Evolutionary conservation across 2,113 vertebrate genomes (phyloP).

Genomic region (Chlamydotis undulata): DNA sequence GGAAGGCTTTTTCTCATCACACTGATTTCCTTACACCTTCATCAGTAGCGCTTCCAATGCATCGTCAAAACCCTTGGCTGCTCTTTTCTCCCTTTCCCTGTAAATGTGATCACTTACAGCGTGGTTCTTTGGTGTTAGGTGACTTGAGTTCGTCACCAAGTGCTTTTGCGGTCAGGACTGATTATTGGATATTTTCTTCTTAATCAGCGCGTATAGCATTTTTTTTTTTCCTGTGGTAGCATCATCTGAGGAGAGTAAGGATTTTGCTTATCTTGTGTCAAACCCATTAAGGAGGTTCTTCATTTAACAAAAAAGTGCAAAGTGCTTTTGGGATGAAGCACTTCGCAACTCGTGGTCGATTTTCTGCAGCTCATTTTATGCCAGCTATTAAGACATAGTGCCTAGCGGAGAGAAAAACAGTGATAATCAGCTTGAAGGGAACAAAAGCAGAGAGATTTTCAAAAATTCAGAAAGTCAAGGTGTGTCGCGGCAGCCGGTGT

Average conservation of each 20-base stretch:
- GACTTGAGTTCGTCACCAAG: background rate
- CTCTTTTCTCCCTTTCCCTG: background rate
- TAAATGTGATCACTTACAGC: fast-evolving
- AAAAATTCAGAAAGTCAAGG: too few species aligned
- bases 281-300: background rate
- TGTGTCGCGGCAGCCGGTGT: background rate
- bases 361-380: background rate
- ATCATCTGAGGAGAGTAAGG: background rate
- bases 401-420: background rate
- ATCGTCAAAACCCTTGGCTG: background rate
- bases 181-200: background rate
- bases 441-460: background rate
- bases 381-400: background rate
- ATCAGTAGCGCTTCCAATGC: background rate
- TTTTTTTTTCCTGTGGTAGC: background rate
- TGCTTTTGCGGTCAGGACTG: background rate
- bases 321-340: background rate
- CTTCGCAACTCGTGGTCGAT: background rate
- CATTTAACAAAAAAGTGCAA: background rate
- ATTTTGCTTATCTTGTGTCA: background rate
- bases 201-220: background rate
- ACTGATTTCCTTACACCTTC: background rate
- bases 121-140: background rate
- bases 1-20: background rate
- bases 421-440: background rate